Evolutionary conservation across 2,113 vertebrate species (phyloP), one percentile per base, ranked within the genome.

Genomic region (Tachysurus fulvidraco): DNA sequence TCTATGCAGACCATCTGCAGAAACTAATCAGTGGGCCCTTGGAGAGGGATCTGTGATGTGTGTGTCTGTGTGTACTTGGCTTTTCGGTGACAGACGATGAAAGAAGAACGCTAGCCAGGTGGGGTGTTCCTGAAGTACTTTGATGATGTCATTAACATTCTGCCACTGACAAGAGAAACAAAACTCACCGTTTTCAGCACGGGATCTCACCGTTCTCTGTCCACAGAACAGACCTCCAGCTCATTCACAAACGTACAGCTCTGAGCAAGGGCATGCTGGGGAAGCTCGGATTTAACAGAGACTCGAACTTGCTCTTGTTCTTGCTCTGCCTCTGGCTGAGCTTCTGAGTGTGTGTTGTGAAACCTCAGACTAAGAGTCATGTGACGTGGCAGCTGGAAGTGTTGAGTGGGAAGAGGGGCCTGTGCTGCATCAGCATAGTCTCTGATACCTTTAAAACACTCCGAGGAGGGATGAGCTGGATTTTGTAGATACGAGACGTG

Each of bases 71-170:
- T 76, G 78, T 62, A 46, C 21, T 50, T 73, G 55, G 76, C 55
- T 52, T 30, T 60, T 74, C 69, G 28, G 54, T 83, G 65, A 81
- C 46, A 21, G 71, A 81, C 81, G 69, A 84, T 86, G 71, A 89
- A 89, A 89, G 71, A 19, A 55, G 81, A 89, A 59, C 3, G 13
- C 82, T 86, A 88, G 76, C 78, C 81, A 89, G 81, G 86, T 86
- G 64, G 82, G 81, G 77, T 83, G 88, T 80, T 86, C 46, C 86
- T 46, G 17, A 50, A 76, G 64, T 46, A 64, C 88, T 90, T 90
- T 90, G 88, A 90, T 87, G 85, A 89, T 89, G 87, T 83, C 89
- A 87, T 85, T 90, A 87, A 89, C 88, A 85, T 90, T 87, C 71
- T 79, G 41, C 73, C 57, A 60, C 69, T 76, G 60, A 62, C 21